Conservation (phyloP, 53 echinoderm and acorn worm species). For the Apostichopus leukothele region DNA sequence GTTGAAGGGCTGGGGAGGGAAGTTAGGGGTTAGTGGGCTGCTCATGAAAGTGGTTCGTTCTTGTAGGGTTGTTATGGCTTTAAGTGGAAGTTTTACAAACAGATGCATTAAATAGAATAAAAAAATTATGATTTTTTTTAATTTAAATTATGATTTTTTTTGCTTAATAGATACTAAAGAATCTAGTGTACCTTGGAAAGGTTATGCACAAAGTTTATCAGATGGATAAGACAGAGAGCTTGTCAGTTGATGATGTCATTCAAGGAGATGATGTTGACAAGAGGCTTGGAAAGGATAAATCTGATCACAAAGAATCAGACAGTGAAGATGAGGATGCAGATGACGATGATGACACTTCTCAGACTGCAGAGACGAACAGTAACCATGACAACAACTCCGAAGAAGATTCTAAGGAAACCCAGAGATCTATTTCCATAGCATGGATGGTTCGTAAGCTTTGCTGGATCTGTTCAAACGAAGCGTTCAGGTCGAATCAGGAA, state of each 20-base stretch:
- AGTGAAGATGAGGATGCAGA: background rate
- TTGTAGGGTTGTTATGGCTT: too few relatives aligned
- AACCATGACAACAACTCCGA: background rate
- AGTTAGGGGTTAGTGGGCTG: too few relatives aligned
- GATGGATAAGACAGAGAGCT: background rate
- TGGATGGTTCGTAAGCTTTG: constrained; percentile 73
- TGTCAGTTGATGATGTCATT: background rate
- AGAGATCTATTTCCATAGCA: constrained; percentile 52
- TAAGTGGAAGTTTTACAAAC: too few relatives aligned
- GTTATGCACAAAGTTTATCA: constrained; percentile 67
- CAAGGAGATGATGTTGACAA: background rate
- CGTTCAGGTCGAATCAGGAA: constrained; percentile 63
- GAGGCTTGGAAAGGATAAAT: background rate
- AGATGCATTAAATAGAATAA: too few relatives aligned
- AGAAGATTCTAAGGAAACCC: constrained; percentile 19
- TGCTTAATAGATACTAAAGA: constrained; percentile 69
- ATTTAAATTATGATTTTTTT: too few relatives aligned
- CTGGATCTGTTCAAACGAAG: constrained; percentile 65
- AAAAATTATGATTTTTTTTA: too few relatives aligned
- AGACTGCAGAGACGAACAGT: background rate
- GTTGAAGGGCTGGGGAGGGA: too few relatives aligned
- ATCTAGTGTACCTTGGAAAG: constrained; percentile 83
- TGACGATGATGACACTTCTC: background rate
- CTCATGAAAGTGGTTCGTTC: too few relatives aligned
- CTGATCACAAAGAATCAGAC: background rate